Evolutionary conservation across 2,113 vertebrate species (phyloP).

Genomic region (Nerophis ophidion): DNA sequence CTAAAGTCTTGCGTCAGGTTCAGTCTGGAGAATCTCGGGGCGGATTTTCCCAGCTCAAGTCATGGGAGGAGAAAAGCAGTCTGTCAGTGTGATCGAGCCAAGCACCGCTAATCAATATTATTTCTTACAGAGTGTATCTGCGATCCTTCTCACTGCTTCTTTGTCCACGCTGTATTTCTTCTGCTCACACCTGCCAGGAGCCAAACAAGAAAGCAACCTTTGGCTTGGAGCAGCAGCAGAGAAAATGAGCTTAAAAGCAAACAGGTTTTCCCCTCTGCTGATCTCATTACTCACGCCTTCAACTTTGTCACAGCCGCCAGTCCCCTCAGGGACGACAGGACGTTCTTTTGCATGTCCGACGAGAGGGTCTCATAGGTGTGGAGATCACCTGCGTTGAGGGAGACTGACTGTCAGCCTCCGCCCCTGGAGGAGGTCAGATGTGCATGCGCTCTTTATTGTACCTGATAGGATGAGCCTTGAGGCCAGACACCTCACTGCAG

Average conservation of each 20-base stretch:
- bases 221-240: background rate
- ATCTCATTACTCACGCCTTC: slow-evolving; percentile 74
- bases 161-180: slow-evolving; percentile 58
- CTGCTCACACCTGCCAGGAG: slow-evolving; percentile 48
- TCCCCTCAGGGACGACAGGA: slow-evolving; percentile 74
- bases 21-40: slow-evolving; percentile 34
- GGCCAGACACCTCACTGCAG: slow-evolving; percentile 70
- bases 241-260: slow-evolving; percentile 43
- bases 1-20: slow-evolving; percentile 59
- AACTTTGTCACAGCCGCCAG: slow-evolving; percentile 70
- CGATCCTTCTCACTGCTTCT: slow-evolving; percentile 52
- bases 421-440: background rate
- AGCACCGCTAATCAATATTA: background rate
- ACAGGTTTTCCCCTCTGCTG: slow-evolving; percentile 13
- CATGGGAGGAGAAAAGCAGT: background rate
- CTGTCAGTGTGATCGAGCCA: background rate
- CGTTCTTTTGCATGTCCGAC: slow-evolving; percentile 86
- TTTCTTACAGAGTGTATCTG: slow-evolving; percentile 59
- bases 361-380: slow-evolving; percentile 83
- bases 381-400: slow-evolving; percentile 64
- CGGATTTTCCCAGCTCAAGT: slow-evolving; percentile 54
- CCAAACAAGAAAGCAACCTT: slow-evolving; percentile 6
- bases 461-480: slow-evolving; percentile 80
- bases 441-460: slow-evolving; percentile 39
- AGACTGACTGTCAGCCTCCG: too few relatives aligned